Conservation (phyloP, 2,113 vertebrate species). For the Callipepla squamata region DNA sequence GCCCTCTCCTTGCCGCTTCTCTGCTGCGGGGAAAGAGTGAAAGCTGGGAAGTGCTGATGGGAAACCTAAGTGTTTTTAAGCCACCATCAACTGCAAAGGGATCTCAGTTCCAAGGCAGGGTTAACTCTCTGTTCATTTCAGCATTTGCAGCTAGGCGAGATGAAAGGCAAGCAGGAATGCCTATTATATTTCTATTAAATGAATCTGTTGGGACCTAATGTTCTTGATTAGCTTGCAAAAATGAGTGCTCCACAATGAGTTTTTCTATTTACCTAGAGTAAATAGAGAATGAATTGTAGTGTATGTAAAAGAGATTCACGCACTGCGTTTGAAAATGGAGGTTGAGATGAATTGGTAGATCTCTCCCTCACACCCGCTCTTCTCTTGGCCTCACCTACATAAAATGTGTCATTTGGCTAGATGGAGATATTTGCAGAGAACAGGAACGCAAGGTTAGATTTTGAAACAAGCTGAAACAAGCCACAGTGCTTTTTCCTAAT, state of each 20-base stretch:
- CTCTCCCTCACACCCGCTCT: constrained; percentile 60
- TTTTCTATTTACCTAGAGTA: constrained; percentile 81
- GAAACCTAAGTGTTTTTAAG: constrained; percentile 73
- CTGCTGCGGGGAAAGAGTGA: constrained; percentile 55
- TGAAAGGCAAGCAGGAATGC: constrained; percentile 80
- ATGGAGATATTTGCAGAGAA: constrained; percentile 34
- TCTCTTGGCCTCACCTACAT: constrained; percentile 43
- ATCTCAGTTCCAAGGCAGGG: constrained; percentile 78
- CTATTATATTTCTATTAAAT: constrained; percentile 84
- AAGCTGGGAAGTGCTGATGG: constrained; percentile 67
- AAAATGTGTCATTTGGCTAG: constrained; percentile 61
- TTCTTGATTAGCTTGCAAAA: constrained; percentile 80
- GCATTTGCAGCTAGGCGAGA: constrained; percentile 75
- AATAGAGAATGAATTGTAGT: constrained; percentile 78
- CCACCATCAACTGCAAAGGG: constrained; percentile 78
- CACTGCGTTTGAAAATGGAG: constrained; percentile 58
- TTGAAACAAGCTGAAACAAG: constrained; percentile 47
- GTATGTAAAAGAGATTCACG: constrained; percentile 68
- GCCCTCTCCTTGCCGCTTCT: constrained; percentile 48
- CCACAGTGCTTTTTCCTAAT: background rate
- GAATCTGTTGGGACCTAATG: constrained; percentile 80
- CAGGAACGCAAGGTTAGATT: constrained; percentile 16
- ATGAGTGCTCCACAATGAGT: constrained; percentile 69
- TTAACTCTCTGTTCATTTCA: constrained; percentile 82
- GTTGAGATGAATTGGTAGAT: constrained; percentile 26